Base-by-base conservation (phyloP, 2,797 vertebrate genomes). In the Peromyscus nudipes region DNA sequence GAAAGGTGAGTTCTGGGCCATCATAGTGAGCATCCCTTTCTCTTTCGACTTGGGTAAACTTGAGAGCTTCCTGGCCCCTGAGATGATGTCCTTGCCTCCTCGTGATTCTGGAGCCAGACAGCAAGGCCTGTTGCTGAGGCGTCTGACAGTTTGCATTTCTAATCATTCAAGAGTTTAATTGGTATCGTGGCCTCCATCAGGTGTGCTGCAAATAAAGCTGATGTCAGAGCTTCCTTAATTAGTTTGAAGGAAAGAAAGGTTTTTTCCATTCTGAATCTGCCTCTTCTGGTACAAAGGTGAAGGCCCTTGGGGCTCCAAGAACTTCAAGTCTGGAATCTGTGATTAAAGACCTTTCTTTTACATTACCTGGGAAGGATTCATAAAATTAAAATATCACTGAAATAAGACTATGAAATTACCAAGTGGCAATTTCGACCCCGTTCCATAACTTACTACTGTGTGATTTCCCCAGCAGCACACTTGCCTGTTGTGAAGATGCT, bases 131-230 rank as follows among this genome's bases (percentile, higher is more conserved):
- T 97, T 93, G 90, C 95, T 95, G 92, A 98, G 97, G 65, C 73
- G 88, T 92, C 95, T 98, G 95, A 94, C 81, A 97, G 98, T 98
- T 98, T 98, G 97, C 98, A 98, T 98, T 98, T 98, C 98, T 98
- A 98, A 98, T 98, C 98, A 98, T 98, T 98, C 97, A 98, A 96
- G 97, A 98, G 98, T 98, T 98, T 98, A 98, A 98, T 98, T 98
- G 98, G 98, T 96, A 98, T 95, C 98, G 57, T 94, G 97, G 98
- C 98, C 98, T 98, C 98, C 98, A 98, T 98, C 98, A 98, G 98
- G 97, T 94, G 94, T 96, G 65, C 77, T 97, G 96, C 96, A 98
- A 98, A 98, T 98, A 98, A 95, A 98, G 97, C 98, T 98, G 98
- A 98, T 98, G 98, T 98, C 98, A 98, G 98, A 98, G 96, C 97